These are phyloP conservation scores for Heteronetta atricapilla DNA, from an alignment of 2,113 vertebrate species.

Conservation along the genomic window DNA sequence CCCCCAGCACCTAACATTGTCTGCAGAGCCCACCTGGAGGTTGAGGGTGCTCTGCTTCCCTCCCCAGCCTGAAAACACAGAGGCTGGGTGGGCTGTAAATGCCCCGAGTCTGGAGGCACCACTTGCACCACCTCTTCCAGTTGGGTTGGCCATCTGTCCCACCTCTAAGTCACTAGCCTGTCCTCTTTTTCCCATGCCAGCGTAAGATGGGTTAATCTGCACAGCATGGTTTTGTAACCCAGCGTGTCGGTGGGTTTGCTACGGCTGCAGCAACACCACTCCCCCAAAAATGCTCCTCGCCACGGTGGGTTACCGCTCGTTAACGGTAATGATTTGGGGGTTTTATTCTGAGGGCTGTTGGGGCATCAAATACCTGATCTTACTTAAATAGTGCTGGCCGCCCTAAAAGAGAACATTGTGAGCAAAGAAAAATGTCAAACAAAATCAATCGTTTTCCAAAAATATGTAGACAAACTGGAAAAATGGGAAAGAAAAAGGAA, in stretches of 20 bases:
- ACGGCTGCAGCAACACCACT: background rate
- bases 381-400: constrained; percentile 24
- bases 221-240: background rate
- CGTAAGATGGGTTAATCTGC: background rate
- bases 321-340: background rate
- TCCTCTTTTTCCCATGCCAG: background rate
- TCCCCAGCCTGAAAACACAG: background rate
- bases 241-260: background rate
- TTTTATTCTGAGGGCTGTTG: background rate
- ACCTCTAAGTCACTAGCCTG: background rate
- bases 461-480: constrained; percentile 43
- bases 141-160: background rate
- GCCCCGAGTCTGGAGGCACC: background rate
- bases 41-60: background rate
- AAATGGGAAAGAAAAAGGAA: constrained; percentile 75
- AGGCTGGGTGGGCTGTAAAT: background rate
- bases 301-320: accelerated
- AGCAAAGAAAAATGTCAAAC: constrained; percentile 46
- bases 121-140: background rate
- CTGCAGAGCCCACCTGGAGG: background rate
- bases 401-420: constrained; percentile 17
- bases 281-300: background rate
- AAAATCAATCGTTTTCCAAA: background rate
- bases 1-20: background rate
- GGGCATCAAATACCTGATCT: constrained; percentile 1